Base-by-base conservation (phyloP, 2,113 vertebrate genomes). In the Embiotoca jacksoni region DNA sequence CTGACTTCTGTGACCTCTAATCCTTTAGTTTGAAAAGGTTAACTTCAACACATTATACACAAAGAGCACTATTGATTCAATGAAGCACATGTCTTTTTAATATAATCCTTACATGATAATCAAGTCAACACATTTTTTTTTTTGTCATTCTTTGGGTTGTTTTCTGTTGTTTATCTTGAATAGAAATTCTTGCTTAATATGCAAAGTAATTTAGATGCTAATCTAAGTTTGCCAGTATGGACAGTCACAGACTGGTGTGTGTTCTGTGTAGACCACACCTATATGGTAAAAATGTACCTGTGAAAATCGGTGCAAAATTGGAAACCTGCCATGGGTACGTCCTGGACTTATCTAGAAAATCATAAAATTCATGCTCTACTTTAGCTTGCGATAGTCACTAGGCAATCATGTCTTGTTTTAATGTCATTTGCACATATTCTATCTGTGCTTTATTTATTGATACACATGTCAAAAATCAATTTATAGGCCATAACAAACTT, bases 41-140 rank as follows among this genome's bases (percentile, higher is more conserved):
- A 78, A 66, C 58, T 59, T 64, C 32, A 80, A 64, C 56, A 69
- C 36, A 52, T 14, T 55, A 10, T 41, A 54, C 54, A 88, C 83
- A 76, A 86, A 81, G 80, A 72, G 49, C 8, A 9, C 85, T 52
- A 75, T 66, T 83, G 71, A 80, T 49, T 76, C 47, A 36, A 23
- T 5, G 16, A 67, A 55, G 54, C 75, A 80, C 75, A 76, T 84
- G 78, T 6, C 30, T 15, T 44, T 44, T 63, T 65, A 69, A 79
- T 49, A 49, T 0, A 10, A 63, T 60, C 23, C 57, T 67, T 47
- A 53, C 49, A 30, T 31, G 30, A 64, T 68, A 35, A 72, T 11
- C 16, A 44, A 44, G 46, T 65, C 55, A 15, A 13, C 7, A 39
- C 47, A n/a, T n/a, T n/a, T 23, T 23, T 23, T 35, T 80, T 72